Evolutionary conservation across 1,140 invertebrate species (phyloP), one percentile per base, ranked within the genome.

Genomic region (Drosophila persimilis): DNA sequence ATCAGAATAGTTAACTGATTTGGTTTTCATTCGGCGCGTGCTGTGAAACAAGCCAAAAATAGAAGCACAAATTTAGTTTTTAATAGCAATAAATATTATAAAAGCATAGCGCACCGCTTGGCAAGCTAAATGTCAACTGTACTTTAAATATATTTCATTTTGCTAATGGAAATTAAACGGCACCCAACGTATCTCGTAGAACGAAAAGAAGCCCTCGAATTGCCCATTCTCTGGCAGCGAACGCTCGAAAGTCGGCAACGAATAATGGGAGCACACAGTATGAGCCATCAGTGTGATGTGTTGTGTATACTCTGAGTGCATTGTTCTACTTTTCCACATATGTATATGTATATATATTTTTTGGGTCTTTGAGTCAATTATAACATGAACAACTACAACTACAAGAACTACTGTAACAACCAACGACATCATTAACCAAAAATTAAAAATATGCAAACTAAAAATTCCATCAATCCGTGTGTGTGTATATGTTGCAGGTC

Each of bases 401-500:
- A 77, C 47, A 60, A 66, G 48, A 73, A 61, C 62, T 52, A 75
- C 48, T 65, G 59, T 48, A 59, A 66, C 29, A 70, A 65, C 44
- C 58, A 59, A 59, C 31, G 11, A 63, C 58, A 51, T 31, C 46
- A 35, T 59, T 54, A 54, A 65, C 17, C 43, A 72, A 72, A 58
- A 71, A 78, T 24, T 15, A 43, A 63, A 63, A 73, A 52, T 41
- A 41, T 41, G 51, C 53, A 71, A 59, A 73, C 73, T 69, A 44
- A 70, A 73, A 74, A 65, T 74, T 59, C 77, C 76, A 81, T 89
- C 80, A 88, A 90, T 70, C 55, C 86, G 80, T 90, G 86, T 88
- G 83, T 90, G 89, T 90, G 86, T 90, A 85, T 91, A 91, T 94
- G 94, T 97, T 97, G 81, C 96, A 98, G 97, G 97, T 96, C 95